Base-by-base conservation (phyloP, 1,140 invertebrate species). In the Drosophila orosa region DNA sequence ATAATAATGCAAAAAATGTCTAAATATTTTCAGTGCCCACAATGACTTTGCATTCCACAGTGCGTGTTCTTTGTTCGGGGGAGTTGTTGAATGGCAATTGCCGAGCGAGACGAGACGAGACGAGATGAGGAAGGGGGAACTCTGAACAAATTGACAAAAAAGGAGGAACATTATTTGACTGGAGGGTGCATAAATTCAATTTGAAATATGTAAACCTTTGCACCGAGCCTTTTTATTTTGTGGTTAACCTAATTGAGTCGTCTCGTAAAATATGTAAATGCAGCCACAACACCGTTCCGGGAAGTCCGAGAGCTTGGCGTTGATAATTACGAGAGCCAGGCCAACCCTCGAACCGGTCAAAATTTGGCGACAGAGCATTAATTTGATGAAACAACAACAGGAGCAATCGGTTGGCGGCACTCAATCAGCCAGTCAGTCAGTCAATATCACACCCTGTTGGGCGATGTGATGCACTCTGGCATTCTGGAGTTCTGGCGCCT, bases 191-290 rank as follows among this genome's bases (percentile, higher is more conserved):
- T 91, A 91, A 91, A 91, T 91, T 91, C 75, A 91, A 91, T 90
- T 90, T 76, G 40, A 69, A 89, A 90, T 84, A 83, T 77, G 83
- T 91, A 91, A 91, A 91, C 76, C 89, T 90, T 86, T 66, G 50
- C 74, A 54, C 39, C 47, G 56, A 67, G 62, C 44, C 72, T 87
- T 86, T 79, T 73, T 60, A 78, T 81, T 85, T 82, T 89, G 89
- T 73, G 89, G 89, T 86, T 91, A 85, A 90, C 84, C 89, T 91
- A 91, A 91, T 91, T 91, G 89, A 91, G 89, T 91, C 85, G 75
- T 76, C 89, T 91, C 80, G 66, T 90, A 68, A 86, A 76, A 83
- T 86, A 86, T 81, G 87, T 80, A 89, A 89, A 89, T 89, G 67
- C 60, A 63, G 44, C 31, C 62, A 40, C 73, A 56, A 75, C 60